phyloP scores from a whole-genome alignment of 2,113 vertebrate species.

The Herpailurus yagouaroundi region DNA sequence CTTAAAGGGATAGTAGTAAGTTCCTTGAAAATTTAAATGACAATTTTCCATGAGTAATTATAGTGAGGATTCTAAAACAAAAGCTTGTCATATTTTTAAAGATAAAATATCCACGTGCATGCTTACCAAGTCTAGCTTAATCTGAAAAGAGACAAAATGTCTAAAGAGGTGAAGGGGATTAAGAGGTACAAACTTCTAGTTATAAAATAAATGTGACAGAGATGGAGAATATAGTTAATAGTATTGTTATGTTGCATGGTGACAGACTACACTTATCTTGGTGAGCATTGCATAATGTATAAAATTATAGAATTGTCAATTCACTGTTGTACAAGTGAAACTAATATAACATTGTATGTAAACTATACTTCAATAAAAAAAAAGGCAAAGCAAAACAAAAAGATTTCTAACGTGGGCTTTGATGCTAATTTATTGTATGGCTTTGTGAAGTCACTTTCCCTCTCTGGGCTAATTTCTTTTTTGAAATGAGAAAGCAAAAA shows the following conservation, averaged over 20 bases:
- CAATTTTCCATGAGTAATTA: neutral
- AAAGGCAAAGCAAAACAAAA: neutral
- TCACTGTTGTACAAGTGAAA: neutral
- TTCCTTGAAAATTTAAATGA: neutral
- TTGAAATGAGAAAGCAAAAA: neutral
- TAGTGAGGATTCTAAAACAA: neutral
- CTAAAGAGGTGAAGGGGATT: neutral
- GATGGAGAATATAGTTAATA: neutral
- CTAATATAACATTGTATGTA: neutral
- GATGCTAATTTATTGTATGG: neutral
- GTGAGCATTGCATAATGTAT: neutral
- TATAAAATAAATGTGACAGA: neutral
- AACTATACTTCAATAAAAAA: neutral
- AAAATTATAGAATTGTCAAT: neutral
- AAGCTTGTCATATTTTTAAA: neutral
- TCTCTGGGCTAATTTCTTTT: neutral
- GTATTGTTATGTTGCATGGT: neutral
- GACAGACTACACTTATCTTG: neutral
- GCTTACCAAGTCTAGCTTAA: neutral
- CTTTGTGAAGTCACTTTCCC: neutral
- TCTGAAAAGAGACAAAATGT: neutral
- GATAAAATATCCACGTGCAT: neutral
- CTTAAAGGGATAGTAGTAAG: conserved; percentile 39
- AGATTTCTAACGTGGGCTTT: neutral
- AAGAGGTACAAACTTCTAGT: neutral